Percentiles rank a stretch among this genome's conserved stretches.
phyloP scores from a whole-genome alignment of 2,888 invertebrate genomes.

The Hirtodrosophila duncani region DNA sequence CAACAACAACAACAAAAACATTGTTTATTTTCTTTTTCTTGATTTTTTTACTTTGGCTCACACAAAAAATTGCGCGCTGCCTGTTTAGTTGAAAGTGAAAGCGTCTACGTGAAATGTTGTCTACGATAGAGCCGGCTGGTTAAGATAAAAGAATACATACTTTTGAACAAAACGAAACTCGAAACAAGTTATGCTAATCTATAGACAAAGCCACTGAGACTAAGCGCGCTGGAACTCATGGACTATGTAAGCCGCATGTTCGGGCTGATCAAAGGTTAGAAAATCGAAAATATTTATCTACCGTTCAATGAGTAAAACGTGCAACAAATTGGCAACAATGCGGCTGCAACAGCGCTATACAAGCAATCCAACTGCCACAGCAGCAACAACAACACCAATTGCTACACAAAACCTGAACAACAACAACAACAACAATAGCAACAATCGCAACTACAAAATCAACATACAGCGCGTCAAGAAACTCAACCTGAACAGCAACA shows the following conservation, averaged over 20 bases:
- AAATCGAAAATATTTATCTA: conserved; percentile 1
- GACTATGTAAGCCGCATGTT: no score
- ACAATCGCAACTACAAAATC: conserved; percentile 24
- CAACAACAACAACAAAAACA: conserved; percentile 12
- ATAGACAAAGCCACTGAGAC: no score
- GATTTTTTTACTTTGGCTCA: conserved; percentile 27
- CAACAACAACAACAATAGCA: conserved; percentile 26
- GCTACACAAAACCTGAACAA: conserved; percentile 19
- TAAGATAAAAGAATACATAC: conserved; percentile 18
- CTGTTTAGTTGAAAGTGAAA: conserved; percentile 65
- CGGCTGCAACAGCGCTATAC: conserved; percentile 57
- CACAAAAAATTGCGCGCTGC: no score
- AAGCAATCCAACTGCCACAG: conserved; percentile 19
- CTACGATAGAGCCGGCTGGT: conserved; percentile 39
- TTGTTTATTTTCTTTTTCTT: conserved; percentile 41
- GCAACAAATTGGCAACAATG: conserved; percentile 45
- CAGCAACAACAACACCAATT: conserved; percentile 23
- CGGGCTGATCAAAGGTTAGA: neutral
- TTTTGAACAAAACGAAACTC: conserved; percentile 4
- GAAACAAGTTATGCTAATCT: conserved; percentile 51
- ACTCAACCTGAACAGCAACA: conserved; percentile 28
- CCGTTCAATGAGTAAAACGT: conserved; percentile 20
- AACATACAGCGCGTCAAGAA: conserved; percentile 29
- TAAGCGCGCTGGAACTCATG: no score
- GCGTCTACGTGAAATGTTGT: conserved; percentile 44